Evolutionary conservation across 2,888 invertebrate species (phyloP), one percentile per base, ranked within the genome.

Genomic region (Raillietiella orientalis): DNA sequence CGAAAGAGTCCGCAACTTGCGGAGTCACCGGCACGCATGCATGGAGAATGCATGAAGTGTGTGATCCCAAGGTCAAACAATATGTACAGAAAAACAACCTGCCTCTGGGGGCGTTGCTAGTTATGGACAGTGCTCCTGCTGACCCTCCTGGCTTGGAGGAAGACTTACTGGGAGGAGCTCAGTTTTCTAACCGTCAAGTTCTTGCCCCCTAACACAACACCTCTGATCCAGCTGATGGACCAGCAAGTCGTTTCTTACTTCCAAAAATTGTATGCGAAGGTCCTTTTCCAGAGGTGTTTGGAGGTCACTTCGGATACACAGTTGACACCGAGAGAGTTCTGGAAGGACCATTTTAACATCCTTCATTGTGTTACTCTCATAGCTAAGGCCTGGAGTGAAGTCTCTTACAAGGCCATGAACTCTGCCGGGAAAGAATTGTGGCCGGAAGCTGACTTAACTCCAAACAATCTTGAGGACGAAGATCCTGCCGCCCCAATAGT

Each of bases 321-420:
- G 30, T 11, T 31, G 8, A 33, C 28, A 4, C 24, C 34, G 9
- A 14, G 24, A 15, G 29, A 33, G 12, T 32, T 34, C 19, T 29
- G 33, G 31, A 33, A 33, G 16, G 23, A 31, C 21, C 31, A 33
- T 20, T 33, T 33, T 19, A 30, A 33, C 10, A 33, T 33, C 25
- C 12, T 33, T 10, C 13, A 21, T 10, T 33, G 30, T 25, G 13
- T 32, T 9, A 31, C 24, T 11, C 11, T 33, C 16, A 33, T 33
- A 12, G 36, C 37, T 32, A 27, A 33, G 29, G 35, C 35, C 27
- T 36, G 37, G 34, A n/a, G 26, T 17, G 19, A 16, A 24, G 29
- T 33, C 16, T 21, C 32, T 16, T 12, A 2, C 17, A 28, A 26
- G 21, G 26, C 31, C 21, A 16, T 33, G 13, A 31, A 16, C 20